Evolutionary conservation across 2,888 invertebrate species (phyloP), one percentile per base, ranked within the genome.

Genomic region (Steinernema hermaphroditum): DNA sequence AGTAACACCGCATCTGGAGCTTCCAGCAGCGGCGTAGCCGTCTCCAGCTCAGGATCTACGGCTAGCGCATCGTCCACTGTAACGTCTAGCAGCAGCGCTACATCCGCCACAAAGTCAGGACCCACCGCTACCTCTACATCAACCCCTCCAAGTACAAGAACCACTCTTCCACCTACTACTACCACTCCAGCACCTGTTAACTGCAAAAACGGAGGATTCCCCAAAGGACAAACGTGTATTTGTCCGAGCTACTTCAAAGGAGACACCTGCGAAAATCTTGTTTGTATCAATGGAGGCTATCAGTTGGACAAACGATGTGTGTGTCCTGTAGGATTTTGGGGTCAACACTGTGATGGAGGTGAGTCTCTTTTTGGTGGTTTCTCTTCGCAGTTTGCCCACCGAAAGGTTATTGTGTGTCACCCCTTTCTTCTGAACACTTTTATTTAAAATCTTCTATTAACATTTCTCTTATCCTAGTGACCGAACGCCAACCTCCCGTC

Each of bases 201-300:
- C 16, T 54, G 54, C 27, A 27, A 19, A 4, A 54, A 54, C 27
- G 54, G 54, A 22, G 54, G 54, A 22, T 54, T 54, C 16, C 12
- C 27, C 2, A 8, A 24, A 24, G 19, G 27, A 2, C 6, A 27
- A 2, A 54, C 6, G 19, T 54, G 54, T 27, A 54, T 27, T 6
- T 54, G 54, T 16, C 54, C 54, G 54, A 54, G 27, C 27, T 54
- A 54, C 54, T 54, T 54, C 27, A 2, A 54, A 54, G 54, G 54
- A 54, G 54, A 54, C 6, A 27, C 22, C 27, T 54, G 54, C 27
- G 54, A 54, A 8, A 24, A 54, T 6, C 22, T 54, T 27, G 27
- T 54, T 24, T 54, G 54, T 22, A 27, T 54, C 22, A 54, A 54
- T 16, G 54, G 54, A 27, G 54, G 54, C 54, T 54, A 54, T 27